Evolutionary conservation across 2,888 invertebrate genomes (phyloP).

Genomic region (Rhingia campestris): DNA sequence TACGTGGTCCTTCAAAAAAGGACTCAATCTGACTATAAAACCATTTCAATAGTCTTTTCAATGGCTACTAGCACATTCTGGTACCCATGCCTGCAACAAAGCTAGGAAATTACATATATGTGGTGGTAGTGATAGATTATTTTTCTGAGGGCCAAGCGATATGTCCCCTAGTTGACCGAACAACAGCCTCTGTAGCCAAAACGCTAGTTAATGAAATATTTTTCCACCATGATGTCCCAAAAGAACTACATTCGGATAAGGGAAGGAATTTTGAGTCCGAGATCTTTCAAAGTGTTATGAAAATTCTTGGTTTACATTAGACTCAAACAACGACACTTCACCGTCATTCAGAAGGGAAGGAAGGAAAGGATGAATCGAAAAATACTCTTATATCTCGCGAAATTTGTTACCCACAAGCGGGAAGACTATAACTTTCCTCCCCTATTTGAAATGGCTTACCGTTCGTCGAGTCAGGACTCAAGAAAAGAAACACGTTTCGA

Average conservation of each 20-base stretch:
- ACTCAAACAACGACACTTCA: constrained; percentile 75
- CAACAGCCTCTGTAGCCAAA: too few species aligned
- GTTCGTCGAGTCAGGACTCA: constrained; percentile 61
- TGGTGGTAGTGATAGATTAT: too few species aligned
- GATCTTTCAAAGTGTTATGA: constrained; percentile 44
- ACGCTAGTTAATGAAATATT: too few species aligned
- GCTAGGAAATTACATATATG: too few species aligned
- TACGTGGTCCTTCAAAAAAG: too few species aligned
- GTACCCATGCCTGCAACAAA: too few species aligned
- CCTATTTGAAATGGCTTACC: constrained; percentile 56
- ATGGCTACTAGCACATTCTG: too few species aligned
- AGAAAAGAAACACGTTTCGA: constrained; percentile 64
- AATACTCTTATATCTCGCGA: constrained; percentile 72
- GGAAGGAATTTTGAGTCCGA: constrained; percentile 54
- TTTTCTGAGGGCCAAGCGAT: too few species aligned
- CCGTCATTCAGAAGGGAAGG: constrained; percentile 75
- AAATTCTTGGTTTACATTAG: constrained; percentile 64
- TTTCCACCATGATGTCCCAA: too few species aligned
- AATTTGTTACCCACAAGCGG: constrained; percentile 62
- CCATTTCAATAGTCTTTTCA: too few species aligned
- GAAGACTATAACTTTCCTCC: constrained; percentile 54
- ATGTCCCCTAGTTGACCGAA: constrained; percentile 54
- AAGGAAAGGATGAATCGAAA: constrained; percentile 76
- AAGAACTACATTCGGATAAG: constrained; percentile 68
- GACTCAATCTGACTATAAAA: too few species aligned